Conservation (phyloP, 2,888 invertebrate species). For the Ferrisia virgata region DNA sequence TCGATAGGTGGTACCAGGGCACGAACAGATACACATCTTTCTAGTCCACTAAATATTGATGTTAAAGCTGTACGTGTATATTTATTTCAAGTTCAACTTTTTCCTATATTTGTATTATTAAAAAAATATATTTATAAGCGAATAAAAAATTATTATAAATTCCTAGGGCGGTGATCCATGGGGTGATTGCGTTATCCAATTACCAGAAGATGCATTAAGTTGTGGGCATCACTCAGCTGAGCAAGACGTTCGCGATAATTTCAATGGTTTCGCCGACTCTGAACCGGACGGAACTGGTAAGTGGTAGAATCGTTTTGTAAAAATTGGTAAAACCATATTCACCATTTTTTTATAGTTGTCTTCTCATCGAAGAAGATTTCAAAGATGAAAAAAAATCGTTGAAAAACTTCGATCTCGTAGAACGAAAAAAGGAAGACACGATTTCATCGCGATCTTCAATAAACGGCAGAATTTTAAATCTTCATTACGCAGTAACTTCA, state of each 20-base stretch:
- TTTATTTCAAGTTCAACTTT: not conserved
- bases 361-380: not conserved
- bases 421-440: not conserved
- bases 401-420: not conserved
- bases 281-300: not conserved
- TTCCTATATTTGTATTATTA: not conserved
- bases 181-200: not conserved
- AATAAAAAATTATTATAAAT: no score
- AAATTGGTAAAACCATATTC: not conserved
- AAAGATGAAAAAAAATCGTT: not conserved
- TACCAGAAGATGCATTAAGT: slow-evolving; percentile 24
- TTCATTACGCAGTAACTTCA: not conserved
- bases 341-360: not conserved
- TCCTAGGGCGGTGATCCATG: slow-evolving; percentile 11
- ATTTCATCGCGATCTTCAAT: not conserved
- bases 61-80: slow-evolving; percentile 10
- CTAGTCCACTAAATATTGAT: slow-evolving; percentile 7
- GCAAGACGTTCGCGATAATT: not conserved
- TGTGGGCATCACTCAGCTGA: not conserved
- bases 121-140: not conserved
- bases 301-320: not conserved
- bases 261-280: not conserved
- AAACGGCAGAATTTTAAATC: no score
- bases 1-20: slow-evolving; percentile 29
- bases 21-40: slow-evolving; percentile 14